Evolutionary conservation across 1,140 invertebrate species (phyloP).

Genomic region (Andrena cerasifolii): DNA sequence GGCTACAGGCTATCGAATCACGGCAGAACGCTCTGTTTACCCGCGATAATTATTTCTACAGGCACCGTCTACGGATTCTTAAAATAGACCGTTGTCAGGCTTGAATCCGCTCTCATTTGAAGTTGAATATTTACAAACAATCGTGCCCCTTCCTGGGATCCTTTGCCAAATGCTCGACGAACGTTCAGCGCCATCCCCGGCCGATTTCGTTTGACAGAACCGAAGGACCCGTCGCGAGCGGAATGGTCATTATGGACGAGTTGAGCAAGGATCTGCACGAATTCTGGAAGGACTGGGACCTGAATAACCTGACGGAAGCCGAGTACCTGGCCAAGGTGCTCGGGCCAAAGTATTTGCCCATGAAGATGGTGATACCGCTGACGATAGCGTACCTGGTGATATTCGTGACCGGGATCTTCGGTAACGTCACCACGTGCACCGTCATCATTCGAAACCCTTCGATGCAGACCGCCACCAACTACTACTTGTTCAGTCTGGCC

Average conservation of each 20-base stretch:
- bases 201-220: not conserved
- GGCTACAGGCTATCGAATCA: constrained; percentile 32
- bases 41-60: constrained; percentile 26
- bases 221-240: not conserved
- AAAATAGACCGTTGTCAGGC: constrained; percentile 5
- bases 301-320: constrained; percentile 72
- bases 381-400: constrained; percentile 90
- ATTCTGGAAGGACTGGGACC: constrained; percentile 55
- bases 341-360: constrained; percentile 79
- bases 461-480: constrained; percentile 95
- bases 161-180: not conserved
- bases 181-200: not conserved
- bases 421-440: constrained; percentile 94
- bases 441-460: constrained; percentile 92
- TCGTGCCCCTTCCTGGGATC: not conserved
- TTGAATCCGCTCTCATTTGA: not conserved
- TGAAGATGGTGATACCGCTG: constrained; percentile 83
- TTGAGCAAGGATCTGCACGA: constrained; percentile 27
- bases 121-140: constrained; percentile 1
- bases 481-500: constrained; percentile 95
- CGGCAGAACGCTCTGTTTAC: constrained; percentile 36
- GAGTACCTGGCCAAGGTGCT: constrained; percentile 76
- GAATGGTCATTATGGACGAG: constrained; percentile 24
- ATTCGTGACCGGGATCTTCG: constrained; percentile 92
- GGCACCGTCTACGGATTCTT: constrained; percentile 20